These are phyloP conservation scores for Halictus ligatus DNA, from an alignment of 2,888 invertebrate genomes.

Conservation along the genomic window DNA sequence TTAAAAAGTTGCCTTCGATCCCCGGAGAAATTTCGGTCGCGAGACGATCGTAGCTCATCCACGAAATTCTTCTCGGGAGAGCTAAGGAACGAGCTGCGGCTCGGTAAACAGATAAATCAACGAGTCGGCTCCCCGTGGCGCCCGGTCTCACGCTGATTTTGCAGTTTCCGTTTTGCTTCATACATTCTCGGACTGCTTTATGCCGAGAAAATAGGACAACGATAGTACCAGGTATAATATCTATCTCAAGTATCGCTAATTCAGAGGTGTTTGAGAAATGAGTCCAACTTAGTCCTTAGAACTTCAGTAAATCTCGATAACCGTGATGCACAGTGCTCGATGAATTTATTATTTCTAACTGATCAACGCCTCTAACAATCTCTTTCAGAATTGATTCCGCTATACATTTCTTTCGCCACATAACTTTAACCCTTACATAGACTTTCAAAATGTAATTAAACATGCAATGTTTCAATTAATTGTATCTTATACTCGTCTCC, in stretches of 20 bases:
- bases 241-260: not conserved
- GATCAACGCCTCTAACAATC: too few relatives aligned
- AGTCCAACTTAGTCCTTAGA: not conserved
- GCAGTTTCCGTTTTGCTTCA: conserved; percentile 62
- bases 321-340: not conserved
- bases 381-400: too few relatives aligned
- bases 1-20: conserved; percentile 31
- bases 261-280: not conserved
- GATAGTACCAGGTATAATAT: not conserved
- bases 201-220: not conserved
- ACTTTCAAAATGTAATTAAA: too few relatives aligned
- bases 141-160: conserved; percentile 68
- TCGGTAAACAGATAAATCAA: conserved; percentile 79
- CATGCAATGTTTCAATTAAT: too few relatives aligned
- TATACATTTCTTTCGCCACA: too few relatives aligned
- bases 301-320: not conserved
- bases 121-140: conserved; percentile 53
- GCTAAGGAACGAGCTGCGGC: conserved; percentile 18
- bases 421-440: too few relatives aligned
- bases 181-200: not conserved
- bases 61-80: conserved; percentile 50
- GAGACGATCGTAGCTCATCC: conserved; percentile 46
- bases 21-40: conserved; percentile 43
- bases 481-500: too few relatives aligned
- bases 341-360: not conserved